These are phyloP conservation scores for Pongo pygmaeus DNA, from an alignment of 2,113 vertebrate species.

Conservation along the genomic window DNA sequence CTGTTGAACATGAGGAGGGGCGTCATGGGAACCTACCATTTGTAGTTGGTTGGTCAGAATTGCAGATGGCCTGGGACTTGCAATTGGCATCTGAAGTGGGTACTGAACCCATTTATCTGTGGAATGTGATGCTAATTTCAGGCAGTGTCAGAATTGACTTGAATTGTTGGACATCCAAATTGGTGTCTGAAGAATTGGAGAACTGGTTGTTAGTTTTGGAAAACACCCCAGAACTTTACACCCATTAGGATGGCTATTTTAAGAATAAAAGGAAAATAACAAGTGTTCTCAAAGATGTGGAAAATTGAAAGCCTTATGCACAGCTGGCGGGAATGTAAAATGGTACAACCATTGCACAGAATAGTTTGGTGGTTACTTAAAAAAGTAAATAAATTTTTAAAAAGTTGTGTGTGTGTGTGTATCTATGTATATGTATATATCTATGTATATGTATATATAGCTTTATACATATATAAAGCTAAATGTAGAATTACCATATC, in stretches of 20 bases:
- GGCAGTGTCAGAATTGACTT: background rate
- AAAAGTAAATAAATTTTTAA: background rate
- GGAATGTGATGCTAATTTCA: background rate
- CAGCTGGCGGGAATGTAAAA: background rate
- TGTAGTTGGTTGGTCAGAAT: background rate
- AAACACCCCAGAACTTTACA: background rate
- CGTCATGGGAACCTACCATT: background rate
- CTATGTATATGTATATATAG: too few relatives aligned
- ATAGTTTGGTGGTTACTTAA: background rate
- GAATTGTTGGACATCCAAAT: background rate
- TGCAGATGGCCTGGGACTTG: background rate
- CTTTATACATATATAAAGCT: background rate
- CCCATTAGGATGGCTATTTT: background rate
- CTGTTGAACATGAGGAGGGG: background rate
- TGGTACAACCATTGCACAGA: background rate
- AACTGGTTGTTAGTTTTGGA: background rate
- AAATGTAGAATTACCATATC: background rate
- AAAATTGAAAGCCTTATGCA: background rate
- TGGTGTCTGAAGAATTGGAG: background rate
- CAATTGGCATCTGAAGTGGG: background rate
- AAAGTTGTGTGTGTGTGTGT: too few relatives aligned
- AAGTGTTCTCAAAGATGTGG: background rate
- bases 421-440: too few relatives aligned
- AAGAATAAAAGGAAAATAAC: background rate
- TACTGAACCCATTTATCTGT: background rate